Evolutionary conservation across 2,888 invertebrate genomes (phyloP).

Genomic region (Gisinianus flammeolus): DNA sequence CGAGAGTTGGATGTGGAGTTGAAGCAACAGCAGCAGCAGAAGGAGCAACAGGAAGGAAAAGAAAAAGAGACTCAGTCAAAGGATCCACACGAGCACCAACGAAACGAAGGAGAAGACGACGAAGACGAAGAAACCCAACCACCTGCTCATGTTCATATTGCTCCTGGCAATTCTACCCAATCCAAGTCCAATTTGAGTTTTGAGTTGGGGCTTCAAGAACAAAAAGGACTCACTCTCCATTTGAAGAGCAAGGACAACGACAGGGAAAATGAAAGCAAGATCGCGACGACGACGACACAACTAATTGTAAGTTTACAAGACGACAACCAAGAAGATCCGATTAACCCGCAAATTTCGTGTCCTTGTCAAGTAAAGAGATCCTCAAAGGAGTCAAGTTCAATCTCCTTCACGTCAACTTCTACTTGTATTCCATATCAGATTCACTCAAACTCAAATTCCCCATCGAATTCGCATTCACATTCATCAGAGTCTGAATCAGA

Average conservation of each 20-base stretch:
- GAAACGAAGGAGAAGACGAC: too few species aligned
- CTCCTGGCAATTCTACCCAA: conserved; percentile 37
- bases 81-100: not conserved
- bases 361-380: not conserved
- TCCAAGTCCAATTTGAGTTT: conserved; percentile 1
- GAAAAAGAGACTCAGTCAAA: not conserved
- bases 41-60: not conserved
- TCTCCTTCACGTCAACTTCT: not conserved
- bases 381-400: conserved; percentile 3
- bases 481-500: not conserved
- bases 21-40: not conserved
- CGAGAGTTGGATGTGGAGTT: not conserved
- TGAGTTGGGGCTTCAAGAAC: not conserved
- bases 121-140: not conserved
- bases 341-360: not conserved
- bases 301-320: too few species aligned
- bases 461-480: not conserved
- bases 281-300: not conserved
- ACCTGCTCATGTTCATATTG: conserved; percentile 4
- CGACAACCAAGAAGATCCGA: not conserved
- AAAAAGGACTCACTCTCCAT: not conserved
- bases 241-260: not conserved
- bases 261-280: not conserved
- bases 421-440: not conserved
- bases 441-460: not conserved